Base-by-base conservation (phyloP, 35 echinoderm and acorn worm genomes). In the Patiria miniata region DNA sequence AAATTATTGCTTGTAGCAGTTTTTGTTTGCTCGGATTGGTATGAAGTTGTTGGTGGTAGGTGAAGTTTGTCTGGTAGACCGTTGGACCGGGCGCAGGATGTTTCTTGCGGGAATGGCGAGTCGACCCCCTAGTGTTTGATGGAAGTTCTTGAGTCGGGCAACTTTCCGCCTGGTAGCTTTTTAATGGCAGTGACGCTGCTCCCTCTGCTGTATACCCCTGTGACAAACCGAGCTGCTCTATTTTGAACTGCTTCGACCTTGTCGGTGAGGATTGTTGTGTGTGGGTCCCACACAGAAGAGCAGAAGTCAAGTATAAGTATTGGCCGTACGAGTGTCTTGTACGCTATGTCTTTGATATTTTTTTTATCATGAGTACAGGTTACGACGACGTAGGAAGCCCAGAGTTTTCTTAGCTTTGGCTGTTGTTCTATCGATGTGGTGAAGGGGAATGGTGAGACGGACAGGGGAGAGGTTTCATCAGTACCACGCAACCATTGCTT, bases 171-270 rank as follows among this genome's bases (percentile, higher is more conserved):
- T n/a, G n/a, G n/a, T n/a, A n/a, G n/a, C n/a, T n/a, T n/a, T n/a
- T n/a, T n/a, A n/a, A n/a, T 93, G 12, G 52, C n/a, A 52, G 77
- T 59, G 40, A 87, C 85, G 51, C 84, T 86, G 9, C 40, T 55
- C 44, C 26, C 86, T 5, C 23, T 53, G 0, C 42, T 23, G 58
- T 86, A 82, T 37, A 7, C 30, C 23, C 77, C 87, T 9, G 69
- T 32, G 5, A 68, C 47, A 42, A 78, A 91, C 32, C 51, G 23
- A 28, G 89, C 69, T 73, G 83, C 89, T 7, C 82, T 36, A 4
- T 78, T 16, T 81, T 92, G 90, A 9, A 92, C 47, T 56, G 17
- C 82, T 77, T 92, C 83, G 0, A 92, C 7, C 79, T 79, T 68
- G 26, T 68, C 76, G 21, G 39, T 87, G 30, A 37, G 12, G 23